Base-by-base conservation (phyloP, 1,140 invertebrate genomes). In the Patella vulgata region DNA sequence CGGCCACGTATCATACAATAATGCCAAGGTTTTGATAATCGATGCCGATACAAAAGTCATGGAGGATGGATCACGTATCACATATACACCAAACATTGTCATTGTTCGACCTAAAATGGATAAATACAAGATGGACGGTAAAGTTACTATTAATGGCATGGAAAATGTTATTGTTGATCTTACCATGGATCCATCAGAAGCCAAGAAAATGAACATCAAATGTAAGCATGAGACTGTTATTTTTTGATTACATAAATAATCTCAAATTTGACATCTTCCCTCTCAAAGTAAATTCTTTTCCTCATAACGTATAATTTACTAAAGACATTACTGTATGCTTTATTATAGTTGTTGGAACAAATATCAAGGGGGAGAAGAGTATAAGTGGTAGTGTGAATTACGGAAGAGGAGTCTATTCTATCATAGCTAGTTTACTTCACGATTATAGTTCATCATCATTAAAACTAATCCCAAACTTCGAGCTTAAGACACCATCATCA, bases 101-200 rank as follows among this genome's bases (percentile, higher is more conserved):
- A 4, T 74, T 4, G 30, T 54, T 12, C 66, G 60, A 36, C 71
- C 71, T 3, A 59, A 28, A 23, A 65, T 60, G 19, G 63, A 63
- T 19, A 42, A 61, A 8, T 23, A 61, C 9, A 60, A 59, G 25
- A 25, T 68, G 19, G 53, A 53, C 21, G 66, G 65, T 28, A 43
- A 46, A n/a, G 21, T 70, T 19, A 17, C 40, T n/a, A 25, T 44
- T 25, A 55, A 55, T 39, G n/a, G n/a, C 31, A 60, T 36, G 25
- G 66, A 62, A 30, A 48, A 28, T 12, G 33, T 62, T 25, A 68
- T 63, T 23, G 44, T 64, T 33, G 46, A 60, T 6, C 23, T 58
- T 1, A 46, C 33, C 14, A 12, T 70, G 25, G 59, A 66, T 11
- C 63, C 19, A 27, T 23, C 70, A 3, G 66, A 65, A 63, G 60